Percentiles rank a stretch among this genome's conserved stretches.
These are phyloP conservation scores for Rhopilema esculentum DNA, from an alignment of 30 jellyfish, hydroid and myxozoan species.

Conservation along the genomic window DNA sequence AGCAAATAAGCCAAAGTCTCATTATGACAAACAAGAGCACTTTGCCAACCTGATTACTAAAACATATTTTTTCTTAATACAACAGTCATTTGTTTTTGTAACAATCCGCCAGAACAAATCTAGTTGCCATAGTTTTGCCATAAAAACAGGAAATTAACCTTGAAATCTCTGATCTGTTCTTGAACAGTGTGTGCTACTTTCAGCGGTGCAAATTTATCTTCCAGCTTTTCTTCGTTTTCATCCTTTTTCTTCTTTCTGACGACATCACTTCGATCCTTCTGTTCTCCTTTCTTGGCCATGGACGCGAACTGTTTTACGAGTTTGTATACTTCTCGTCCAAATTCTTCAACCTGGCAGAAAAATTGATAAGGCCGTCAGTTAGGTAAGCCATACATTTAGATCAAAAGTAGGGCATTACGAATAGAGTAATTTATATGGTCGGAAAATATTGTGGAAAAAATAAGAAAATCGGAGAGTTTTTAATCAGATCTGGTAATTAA, in stretches of 20 bases:
- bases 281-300: conserved; percentile 84
- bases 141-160: conserved; percentile 37
- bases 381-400: not conserved
- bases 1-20: too few relatives aligned
- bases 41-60: too few relatives aligned
- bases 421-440: too few relatives aligned
- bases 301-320: conserved; percentile 80
- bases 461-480: too few relatives aligned
- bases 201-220: conserved; percentile 84
- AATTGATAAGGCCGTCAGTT: not conserved
- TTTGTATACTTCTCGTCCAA: conserved; percentile 88
- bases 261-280: conserved; percentile 53
- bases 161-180: conserved; percentile 73
- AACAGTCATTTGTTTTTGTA: too few relatives aligned
- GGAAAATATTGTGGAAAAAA: too few relatives aligned
- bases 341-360: conserved; percentile 85
- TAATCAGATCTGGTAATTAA: too few relatives aligned
- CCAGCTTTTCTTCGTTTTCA: conserved; percentile 61
- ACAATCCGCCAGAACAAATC: too few relatives aligned
- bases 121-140: too few relatives aligned
- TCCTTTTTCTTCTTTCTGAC: conserved; percentile 52
- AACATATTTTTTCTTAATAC: too few relatives aligned
- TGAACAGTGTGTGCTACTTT: conserved; percentile 83
- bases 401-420: not conserved
- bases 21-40: too few relatives aligned